Evolutionary conservation across 2,888 invertebrate species (phyloP).

Genomic region (Ernsta delagoae): DNA sequence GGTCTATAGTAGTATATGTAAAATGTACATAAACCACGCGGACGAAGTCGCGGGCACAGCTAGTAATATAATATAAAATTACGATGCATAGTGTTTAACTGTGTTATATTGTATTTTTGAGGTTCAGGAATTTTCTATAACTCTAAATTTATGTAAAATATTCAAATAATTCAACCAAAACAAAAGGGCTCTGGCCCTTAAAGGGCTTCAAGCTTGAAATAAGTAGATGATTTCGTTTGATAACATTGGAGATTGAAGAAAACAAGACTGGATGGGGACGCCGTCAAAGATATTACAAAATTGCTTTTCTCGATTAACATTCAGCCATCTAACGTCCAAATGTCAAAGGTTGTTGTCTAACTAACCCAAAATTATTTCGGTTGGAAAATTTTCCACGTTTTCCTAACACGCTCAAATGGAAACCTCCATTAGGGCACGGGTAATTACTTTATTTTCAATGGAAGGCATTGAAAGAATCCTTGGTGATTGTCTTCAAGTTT

Average conservation of each 20-base stretch:
- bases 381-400: slow-evolving; percentile 20
- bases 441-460: slow-evolving; percentile 33
- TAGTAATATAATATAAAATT: too few relatives aligned
- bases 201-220: neutral
- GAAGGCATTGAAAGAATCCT: slow-evolving; percentile 17
- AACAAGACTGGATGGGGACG: neutral
- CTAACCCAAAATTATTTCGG: slow-evolving; percentile 17
- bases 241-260: neutral
- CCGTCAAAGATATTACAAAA: slow-evolving; percentile 19
- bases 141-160: neutral
- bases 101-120: slow-evolving; percentile 7
- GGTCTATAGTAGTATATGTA: too few relatives aligned
- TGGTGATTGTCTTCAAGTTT: neutral
- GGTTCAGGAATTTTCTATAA: too few relatives aligned
- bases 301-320: slow-evolving; percentile 3
- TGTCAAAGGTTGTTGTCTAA: slow-evolving; percentile 29
- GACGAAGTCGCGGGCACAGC: too few relatives aligned
- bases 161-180: neutral
- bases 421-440: slow-evolving; percentile 20
- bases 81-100: too few relatives aligned
- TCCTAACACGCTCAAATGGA: slow-evolving; percentile 23
- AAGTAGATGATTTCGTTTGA: slow-evolving; percentile 1
- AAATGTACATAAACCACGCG: too few relatives aligned
- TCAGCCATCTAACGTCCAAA: slow-evolving; percentile 8
- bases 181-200: neutral